phyloP scores from a whole-genome alignment of 1,140 invertebrate genomes.

The Theocolax elegans region DNA sequence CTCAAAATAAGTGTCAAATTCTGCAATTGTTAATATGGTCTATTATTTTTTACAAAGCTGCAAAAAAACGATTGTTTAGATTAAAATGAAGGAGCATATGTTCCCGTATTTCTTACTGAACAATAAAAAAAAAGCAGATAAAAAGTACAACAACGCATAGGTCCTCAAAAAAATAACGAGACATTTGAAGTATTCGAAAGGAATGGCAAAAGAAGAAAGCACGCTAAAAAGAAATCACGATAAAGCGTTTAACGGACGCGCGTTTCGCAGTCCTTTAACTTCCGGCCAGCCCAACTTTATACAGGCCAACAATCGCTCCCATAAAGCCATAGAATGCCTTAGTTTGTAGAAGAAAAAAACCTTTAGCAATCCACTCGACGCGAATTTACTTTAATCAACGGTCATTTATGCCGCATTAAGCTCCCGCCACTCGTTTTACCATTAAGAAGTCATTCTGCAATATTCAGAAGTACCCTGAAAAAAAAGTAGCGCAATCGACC shows the following conservation, averaged over 20 bases:
- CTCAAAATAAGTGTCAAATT: no score
- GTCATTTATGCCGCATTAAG: constrained; percentile 6
- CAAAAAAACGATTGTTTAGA: no score
- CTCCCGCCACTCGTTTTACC: background rate
- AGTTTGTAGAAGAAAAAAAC: background rate
- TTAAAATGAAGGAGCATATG: no score
- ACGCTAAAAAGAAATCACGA: no score
- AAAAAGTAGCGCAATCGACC: no score
- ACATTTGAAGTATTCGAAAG: background rate
- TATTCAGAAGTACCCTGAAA: constrained; percentile 13
- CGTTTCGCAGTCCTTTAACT: background rate
- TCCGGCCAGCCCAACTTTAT: background rate
- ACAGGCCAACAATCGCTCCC: background rate
- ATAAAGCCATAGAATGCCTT: background rate
- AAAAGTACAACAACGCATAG: background rate
- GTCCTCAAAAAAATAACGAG: background rate
- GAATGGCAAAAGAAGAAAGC: background rate
- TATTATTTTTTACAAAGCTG: no score
- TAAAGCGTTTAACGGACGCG: constrained; percentile 7
- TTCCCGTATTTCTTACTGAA: no score
- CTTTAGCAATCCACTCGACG: background rate
- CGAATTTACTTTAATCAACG: constrained; percentile 15
- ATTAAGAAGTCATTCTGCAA: background rate
- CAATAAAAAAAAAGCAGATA: background rate
- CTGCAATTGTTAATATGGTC: no score